These are phyloP conservation scores for Muscicapa adusta DNA, from an alignment of 2,113 vertebrate species.

Conservation along the genomic window DNA sequence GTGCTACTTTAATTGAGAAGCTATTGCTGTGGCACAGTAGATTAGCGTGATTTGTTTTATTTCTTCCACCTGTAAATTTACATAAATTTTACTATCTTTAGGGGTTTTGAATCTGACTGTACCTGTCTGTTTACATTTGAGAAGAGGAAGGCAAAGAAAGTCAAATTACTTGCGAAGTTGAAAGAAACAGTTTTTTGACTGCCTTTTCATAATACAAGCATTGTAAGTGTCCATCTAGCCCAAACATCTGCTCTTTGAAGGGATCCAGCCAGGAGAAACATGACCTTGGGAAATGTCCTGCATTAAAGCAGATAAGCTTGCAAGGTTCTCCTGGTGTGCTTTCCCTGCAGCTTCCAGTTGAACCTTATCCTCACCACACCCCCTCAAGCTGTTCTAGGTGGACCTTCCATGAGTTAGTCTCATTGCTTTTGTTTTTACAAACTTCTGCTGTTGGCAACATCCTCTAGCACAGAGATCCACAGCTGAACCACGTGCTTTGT, in stretches of 20 bases:
- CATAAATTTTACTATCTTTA: background rate
- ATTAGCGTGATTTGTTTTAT: background rate
- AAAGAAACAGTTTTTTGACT: background rate
- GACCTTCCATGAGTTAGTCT: background rate
- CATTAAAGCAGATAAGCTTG: background rate
- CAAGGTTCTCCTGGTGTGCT: background rate
- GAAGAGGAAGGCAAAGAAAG: background rate
- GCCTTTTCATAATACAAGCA: background rate
- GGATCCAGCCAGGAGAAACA: background rate
- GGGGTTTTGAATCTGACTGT: background rate
- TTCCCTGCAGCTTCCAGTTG: background rate
- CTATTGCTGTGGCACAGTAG: background rate
- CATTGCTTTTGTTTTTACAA: background rate
- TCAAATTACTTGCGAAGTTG: background rate
- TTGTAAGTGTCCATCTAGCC: background rate
- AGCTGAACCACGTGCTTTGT: background rate
- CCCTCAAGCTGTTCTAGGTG: background rate
- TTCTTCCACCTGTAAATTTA: background rate
- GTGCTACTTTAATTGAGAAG: background rate
- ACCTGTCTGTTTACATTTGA: background rate
- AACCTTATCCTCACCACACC: background rate
- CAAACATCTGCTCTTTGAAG: background rate
- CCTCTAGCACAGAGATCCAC: background rate
- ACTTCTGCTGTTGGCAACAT: background rate
- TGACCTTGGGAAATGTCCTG: background rate